Percentiles rank a stretch among this genome's conserved stretches.
Evolutionary conservation across 1,140 invertebrate species (phyloP).

Genomic region (Mesaphorura yosii): DNA sequence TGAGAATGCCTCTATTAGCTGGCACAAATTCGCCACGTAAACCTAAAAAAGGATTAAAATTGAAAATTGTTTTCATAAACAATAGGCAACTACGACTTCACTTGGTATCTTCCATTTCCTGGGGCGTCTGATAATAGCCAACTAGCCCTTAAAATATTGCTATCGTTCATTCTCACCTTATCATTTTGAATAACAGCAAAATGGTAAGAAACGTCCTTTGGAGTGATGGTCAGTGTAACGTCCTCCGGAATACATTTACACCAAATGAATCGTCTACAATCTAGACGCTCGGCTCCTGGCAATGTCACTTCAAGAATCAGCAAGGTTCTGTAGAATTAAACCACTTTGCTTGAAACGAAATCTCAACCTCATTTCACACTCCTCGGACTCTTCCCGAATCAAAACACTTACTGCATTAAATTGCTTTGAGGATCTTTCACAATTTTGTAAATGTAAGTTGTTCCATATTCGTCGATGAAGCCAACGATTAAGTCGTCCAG

Average conservation of each 20-base stretch:
- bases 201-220: conserved; percentile 60
- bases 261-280: conserved; percentile 64
- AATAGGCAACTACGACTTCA: not conserved
- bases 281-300: conserved; percentile 35
- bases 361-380: not conserved
- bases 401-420: conserved; percentile 35
- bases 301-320: conserved; percentile 40
- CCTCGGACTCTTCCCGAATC: not conserved
- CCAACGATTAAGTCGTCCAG: conserved; percentile 63
- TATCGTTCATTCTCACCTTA: conserved; percentile 45
- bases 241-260: conserved; percentile 69
- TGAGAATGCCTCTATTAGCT: conserved; percentile 43
- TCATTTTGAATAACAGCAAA: conserved; percentile 67
- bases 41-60: conserved; percentile 41
- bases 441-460: conserved; percentile 68
- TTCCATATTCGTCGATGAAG: conserved; percentile 70
- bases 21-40: conserved; percentile 50
- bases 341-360: not conserved
- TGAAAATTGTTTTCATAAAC: conserved; percentile 10
- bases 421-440: conserved; percentile 38
- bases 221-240: conserved; percentile 33
- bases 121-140: too few relatives aligned
- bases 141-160: too few relatives aligned
- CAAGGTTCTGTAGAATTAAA: conserved; percentile 3
- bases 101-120: too few relatives aligned